Evolutionary conservation across 2,113 vertebrate species (phyloP).

Genomic region (Atherinomorus stipes): DNA sequence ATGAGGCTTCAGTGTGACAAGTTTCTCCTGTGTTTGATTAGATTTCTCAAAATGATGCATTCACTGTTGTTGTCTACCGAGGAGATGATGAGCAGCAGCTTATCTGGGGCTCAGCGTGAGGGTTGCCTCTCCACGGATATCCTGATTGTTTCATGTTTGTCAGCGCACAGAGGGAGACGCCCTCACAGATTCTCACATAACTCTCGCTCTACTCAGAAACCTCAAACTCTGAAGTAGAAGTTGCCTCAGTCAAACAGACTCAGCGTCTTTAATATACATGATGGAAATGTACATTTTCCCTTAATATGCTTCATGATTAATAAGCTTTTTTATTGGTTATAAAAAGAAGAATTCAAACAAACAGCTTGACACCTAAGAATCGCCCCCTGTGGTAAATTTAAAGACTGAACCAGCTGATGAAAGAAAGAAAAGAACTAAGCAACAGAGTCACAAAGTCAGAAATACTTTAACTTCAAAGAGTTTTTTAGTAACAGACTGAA

Average conservation of each 20-base stretch:
- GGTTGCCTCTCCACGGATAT: slow-evolving; percentile 52
- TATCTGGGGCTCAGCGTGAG: slow-evolving; percentile 63
- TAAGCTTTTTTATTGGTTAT: too few relatives aligned
- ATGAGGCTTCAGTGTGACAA: slow-evolving; percentile 24
- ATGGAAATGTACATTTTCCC: neutral
- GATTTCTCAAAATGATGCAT: slow-evolving; percentile 58
- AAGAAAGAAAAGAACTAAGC: neutral
- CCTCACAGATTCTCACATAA: slow-evolving; percentile 37
- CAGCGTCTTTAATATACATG: neutral
- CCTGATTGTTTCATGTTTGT: slow-evolving; percentile 65
- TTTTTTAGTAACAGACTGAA: too few relatives aligned
- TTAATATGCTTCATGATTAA: too few relatives aligned
- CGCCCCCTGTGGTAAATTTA: too few relatives aligned
- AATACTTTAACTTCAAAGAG: too few relatives aligned
- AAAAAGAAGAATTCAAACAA: too few relatives aligned
- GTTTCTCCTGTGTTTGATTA: slow-evolving; percentile 63
- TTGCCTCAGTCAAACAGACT: slow-evolving; percentile 14
- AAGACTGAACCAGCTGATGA: neutral
- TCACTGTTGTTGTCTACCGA: slow-evolving; percentile 43
- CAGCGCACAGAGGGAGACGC: slow-evolving; percentile 46
- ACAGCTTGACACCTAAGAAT: too few relatives aligned
- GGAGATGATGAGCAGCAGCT: slow-evolving; percentile 68
- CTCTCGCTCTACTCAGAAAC: slow-evolving; percentile 32
- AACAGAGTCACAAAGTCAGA: neutral
- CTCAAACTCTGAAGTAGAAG: slow-evolving; percentile 24